Conservation (phyloP, 2,888 invertebrate genomes). For the Diaprepes abbreviatus region DNA sequence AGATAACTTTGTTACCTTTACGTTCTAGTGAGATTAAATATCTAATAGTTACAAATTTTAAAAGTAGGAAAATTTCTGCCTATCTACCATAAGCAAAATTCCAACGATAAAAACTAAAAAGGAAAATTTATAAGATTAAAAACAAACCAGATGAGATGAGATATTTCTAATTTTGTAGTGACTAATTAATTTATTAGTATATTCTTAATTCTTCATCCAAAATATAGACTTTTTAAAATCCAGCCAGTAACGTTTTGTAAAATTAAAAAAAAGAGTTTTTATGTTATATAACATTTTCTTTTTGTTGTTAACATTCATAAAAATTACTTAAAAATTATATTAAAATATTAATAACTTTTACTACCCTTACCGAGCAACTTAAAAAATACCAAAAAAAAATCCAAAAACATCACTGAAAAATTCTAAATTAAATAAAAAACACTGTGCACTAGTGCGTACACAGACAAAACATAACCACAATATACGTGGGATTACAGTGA, state of each 20-base stretch:
- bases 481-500: slow-evolving; percentile 9
- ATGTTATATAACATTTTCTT: too few species aligned
- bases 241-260: not conserved
- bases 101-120: not conserved
- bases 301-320: not conserved
- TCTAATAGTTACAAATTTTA: slow-evolving; percentile 1
- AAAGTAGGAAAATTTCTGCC: slow-evolving; percentile 10
- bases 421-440: slow-evolving; percentile 1
- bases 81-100: slow-evolving; percentile 8
- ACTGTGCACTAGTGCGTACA: slow-evolving; percentile 25
- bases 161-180: not conserved
- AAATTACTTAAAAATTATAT: not conserved
- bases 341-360: too few species aligned
- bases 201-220: too few species aligned
- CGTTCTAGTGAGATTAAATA: not conserved
- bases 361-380: not conserved
- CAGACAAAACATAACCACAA: slow-evolving; percentile 27
- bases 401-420: not conserved
- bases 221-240: too few species aligned
- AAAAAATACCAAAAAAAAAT: too few species aligned
- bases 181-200: not conserved
- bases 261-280: too few species aligned
- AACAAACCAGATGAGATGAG: not conserved
- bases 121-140: not conserved
- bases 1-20: slow-evolving; percentile 21